Percentiles rank a stretch among this genome's conserved stretches.
Conservation (phyloP, 1,140 invertebrate species). For the Drosophila sechellia region DNA sequence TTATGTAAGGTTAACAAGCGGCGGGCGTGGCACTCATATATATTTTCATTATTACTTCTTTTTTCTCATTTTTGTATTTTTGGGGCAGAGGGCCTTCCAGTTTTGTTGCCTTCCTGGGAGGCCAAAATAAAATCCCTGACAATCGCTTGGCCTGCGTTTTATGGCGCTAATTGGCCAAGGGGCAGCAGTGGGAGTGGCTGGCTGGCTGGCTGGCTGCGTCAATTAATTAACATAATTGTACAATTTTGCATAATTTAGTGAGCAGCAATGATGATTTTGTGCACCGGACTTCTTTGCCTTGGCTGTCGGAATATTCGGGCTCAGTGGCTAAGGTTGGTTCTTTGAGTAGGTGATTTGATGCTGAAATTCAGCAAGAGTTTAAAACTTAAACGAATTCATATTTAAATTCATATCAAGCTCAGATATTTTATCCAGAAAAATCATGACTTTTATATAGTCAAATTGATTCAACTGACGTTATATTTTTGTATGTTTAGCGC, state of each 20-base stretch:
- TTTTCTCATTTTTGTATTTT: slow-evolving; percentile 9
- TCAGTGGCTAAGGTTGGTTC: background rate
- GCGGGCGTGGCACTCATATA: slow-evolving; percentile 35
- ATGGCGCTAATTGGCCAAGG: slow-evolving; percentile 67
- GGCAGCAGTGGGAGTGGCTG: slow-evolving; percentile 7
- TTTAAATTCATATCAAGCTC: background rate
- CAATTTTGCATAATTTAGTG: slow-evolving; percentile 77
- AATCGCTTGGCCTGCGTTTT: slow-evolving; percentile 72
- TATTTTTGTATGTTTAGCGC: too few relatives aligned
- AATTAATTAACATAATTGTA: slow-evolving; percentile 83
- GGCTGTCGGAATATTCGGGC: background rate
- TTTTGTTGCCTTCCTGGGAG: slow-evolving; percentile 23
- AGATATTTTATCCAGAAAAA: too few relatives aligned
- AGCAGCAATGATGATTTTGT: slow-evolving; percentile 45
- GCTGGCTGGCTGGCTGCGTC: slow-evolving; percentile 48
- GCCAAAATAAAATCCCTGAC: slow-evolving; percentile 59
- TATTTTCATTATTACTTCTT: background rate
- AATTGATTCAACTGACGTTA: too few relatives aligned
- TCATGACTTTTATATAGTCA: too few relatives aligned
- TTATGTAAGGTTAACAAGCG: slow-evolving; percentile 75
- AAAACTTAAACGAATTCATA: too few relatives aligned
- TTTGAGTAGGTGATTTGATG: background rate
- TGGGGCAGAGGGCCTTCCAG: background rate
- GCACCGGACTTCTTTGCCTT: slow-evolving; percentile 11
- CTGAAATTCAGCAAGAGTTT: background rate